Evolutionary conservation across 2,888 invertebrate species (phyloP).

Genomic region (Caenorhabditis afra): DNA sequence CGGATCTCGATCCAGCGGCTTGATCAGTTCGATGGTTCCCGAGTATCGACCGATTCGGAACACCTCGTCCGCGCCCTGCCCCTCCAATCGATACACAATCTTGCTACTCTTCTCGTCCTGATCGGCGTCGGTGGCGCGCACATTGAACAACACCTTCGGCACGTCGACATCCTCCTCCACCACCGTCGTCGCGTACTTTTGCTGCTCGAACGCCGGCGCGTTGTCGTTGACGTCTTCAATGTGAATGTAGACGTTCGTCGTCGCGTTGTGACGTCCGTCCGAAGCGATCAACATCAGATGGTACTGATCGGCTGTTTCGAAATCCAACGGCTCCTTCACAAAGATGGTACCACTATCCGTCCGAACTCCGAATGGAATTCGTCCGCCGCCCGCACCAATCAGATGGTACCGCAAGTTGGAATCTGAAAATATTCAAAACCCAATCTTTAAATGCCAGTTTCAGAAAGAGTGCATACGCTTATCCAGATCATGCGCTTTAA

Average conservation of each 20-base stretch:
- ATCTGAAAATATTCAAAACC: conserved; percentile 63
- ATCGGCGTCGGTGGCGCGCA: conserved; percentile 76
- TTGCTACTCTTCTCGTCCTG: conserved; percentile 69
- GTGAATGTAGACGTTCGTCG: conserved; percentile 87
- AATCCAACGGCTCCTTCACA: conserved; percentile 79
- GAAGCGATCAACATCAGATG: conserved; percentile 90
- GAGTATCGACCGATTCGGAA: conserved; percentile 81
- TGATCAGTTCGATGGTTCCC: conserved; percentile 81
- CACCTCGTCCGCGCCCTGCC: conserved; percentile 81
- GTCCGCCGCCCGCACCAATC: conserved; percentile 63
- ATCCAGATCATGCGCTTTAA: conserved; percentile 78
- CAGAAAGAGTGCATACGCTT: no score
- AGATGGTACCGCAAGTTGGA: conserved; percentile 77
- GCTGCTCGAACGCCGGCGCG: conserved; percentile 80
- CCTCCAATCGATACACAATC: conserved; percentile 79
- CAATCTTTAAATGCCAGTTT: conserved; percentile 20
- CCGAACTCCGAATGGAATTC: conserved; percentile 77
- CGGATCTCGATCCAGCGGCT: conserved; percentile 87
- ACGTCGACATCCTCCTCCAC: conserved; percentile 76
- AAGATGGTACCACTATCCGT: conserved; percentile 78
- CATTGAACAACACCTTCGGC: conserved; percentile 76
- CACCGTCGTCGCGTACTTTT: conserved; percentile 73
- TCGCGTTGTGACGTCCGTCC: conserved; percentile 85
- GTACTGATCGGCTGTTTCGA: conserved; percentile 82
- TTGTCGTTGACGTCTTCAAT: conserved; percentile 82